Evolutionary conservation across 2,888 invertebrate species (phyloP), one percentile per base, ranked within the genome.

Genomic region (Ectobius pallidus): DNA sequence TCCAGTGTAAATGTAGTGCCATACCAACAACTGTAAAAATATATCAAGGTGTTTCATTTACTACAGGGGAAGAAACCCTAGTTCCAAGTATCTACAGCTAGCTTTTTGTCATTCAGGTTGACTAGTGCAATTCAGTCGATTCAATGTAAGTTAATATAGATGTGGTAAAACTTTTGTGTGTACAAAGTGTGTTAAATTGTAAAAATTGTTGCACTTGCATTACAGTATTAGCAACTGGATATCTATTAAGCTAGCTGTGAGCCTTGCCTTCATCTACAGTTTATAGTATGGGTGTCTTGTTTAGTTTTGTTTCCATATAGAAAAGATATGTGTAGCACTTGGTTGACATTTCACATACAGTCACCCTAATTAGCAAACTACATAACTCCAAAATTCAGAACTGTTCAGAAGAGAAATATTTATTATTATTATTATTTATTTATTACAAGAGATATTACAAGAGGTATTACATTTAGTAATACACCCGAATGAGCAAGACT

Each of bases 1-100:
- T 52, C 22, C 18, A 25, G 11, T 30, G 20, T 62, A 63, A 27
- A 34, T 16, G 6, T 63, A 63, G 63, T 63, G 63, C 63, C 63
- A 63, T 63, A 63, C 63, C 18, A 32, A 3, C 7, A 39, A 25
- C 20, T 18, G 39, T 22, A 11, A 20, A 25, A 9, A 25, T 14
- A 1, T 25, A 14, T 52, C 22, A 22, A 4, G 11, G 20, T 52
- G 18, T 52, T 20, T 22, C 49, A 49, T 46, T 52, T 3, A 11
- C 9, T 14, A 1, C n/a, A n/a, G 20, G 52, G 52, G 9, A 25
- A 52, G 22, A 3, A 52, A 52, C 1, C 3, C 52, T 25, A 52
- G 9, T 1, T 22, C 9, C 22, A 52, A 22, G 25, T 52, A 25
- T 52, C 7, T 52, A 22, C 7, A 52, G 14, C 25, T 52, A 1